These are phyloP conservation scores for Lamprologus callipterus DNA, from an alignment of 2,113 vertebrate species.

Conservation along the genomic window DNA sequence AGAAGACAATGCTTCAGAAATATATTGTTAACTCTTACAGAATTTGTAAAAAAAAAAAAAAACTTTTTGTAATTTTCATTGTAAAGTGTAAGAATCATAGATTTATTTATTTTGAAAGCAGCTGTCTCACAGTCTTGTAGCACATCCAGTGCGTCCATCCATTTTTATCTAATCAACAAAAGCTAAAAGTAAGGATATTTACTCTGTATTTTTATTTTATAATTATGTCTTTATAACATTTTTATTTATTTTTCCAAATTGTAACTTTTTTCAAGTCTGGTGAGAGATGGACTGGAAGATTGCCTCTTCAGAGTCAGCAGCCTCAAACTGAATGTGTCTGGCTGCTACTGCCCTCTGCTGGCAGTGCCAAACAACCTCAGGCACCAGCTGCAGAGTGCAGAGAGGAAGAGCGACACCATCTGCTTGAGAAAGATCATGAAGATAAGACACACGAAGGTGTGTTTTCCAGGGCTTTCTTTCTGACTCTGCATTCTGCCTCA, in stretches of 20 bases:
- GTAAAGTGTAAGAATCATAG: rapidly evolving
- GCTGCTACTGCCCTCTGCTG: constrained; percentile 86
- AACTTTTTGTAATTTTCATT: rapidly evolving
- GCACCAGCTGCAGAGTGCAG: constrained; percentile 58
- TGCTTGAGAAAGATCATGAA: not conserved
- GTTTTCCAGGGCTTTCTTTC: not conserved
- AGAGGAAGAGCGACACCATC: not conserved
- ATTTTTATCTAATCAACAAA: not conserved
- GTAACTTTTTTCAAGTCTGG: not conserved
- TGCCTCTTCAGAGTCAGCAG: constrained; percentile 76
- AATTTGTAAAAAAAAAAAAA: not conserved
- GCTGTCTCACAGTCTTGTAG: not conserved
- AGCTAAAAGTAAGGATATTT: rapidly evolving
- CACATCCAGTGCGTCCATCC: rapidly evolving
- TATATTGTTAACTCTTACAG: not conserved
- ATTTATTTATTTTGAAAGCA: not conserved
- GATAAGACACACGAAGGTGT: rapidly evolving
- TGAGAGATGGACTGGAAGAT: rapidly evolving
- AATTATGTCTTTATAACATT: rapidly evolving
- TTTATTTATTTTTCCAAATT: not conserved
- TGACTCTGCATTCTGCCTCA: not conserved
- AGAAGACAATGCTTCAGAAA: rapidly evolving
- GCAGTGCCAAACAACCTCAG: constrained; percentile 76
- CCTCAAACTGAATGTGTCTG: constrained; percentile 86
- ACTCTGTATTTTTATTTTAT: not conserved